Percentiles rank a stretch among this genome's conserved stretches.
Conservation (phyloP, 1,140 invertebrate species). For the Listronotus bonariensis region DNA sequence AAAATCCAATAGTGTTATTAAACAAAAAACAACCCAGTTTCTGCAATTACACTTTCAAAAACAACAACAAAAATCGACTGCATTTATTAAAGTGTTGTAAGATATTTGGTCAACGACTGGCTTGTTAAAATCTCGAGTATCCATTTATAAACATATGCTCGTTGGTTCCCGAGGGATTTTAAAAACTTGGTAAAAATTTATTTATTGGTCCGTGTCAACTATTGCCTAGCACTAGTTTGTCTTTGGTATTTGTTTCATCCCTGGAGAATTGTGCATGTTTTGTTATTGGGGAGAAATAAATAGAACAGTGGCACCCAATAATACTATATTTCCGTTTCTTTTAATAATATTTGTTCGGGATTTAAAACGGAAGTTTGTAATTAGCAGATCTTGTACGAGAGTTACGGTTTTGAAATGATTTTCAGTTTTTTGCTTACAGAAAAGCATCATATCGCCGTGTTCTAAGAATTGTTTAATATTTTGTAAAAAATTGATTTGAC, state of each 20-base stretch:
- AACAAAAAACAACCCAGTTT: neutral
- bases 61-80: slow-evolving; percentile 14
- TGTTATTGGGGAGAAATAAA: slow-evolving; percentile 37
- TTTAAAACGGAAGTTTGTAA: neutral
- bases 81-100: slow-evolving; percentile 18
- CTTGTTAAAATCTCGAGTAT: slow-evolving; percentile 28
- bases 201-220: slow-evolving; percentile 48
- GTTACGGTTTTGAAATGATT: too few relatives aligned
- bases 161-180: slow-evolving; percentile 42
- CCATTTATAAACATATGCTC: slow-evolving; percentile 46
- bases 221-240: slow-evolving; percentile 51
- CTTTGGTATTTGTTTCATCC: slow-evolving; percentile 48
- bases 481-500: too few relatives aligned
- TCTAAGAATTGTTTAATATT: too few relatives aligned
- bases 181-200: slow-evolving; percentile 41
- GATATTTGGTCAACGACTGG: slow-evolving; percentile 31
- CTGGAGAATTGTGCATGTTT: slow-evolving; percentile 43
- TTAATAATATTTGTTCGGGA: slow-evolving; percentile 16
- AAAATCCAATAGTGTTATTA: neutral
- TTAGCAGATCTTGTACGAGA: neutral
- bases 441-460: too few relatives aligned
- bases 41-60: slow-evolving; percentile 5
- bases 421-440: too few relatives aligned
- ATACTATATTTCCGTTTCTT: slow-evolving; percentile 9
- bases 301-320: slow-evolving; percentile 34